phyloP scores from a whole-genome alignment of 2,113 vertebrate species.

The Dromiciops gliroides region DNA sequence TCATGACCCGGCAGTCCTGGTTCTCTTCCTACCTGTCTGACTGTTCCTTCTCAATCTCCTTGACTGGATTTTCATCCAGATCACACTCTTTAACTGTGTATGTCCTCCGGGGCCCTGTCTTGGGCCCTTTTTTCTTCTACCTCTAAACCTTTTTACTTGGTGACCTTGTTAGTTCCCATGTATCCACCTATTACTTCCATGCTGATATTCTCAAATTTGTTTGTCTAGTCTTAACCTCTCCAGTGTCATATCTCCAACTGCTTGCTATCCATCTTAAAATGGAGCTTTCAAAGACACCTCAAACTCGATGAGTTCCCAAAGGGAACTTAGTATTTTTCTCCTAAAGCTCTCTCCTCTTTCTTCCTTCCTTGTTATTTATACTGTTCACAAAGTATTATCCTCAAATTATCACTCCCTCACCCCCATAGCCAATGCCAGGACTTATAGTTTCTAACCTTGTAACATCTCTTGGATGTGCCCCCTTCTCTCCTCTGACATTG shows the following conservation, averaged over 20 bases:
- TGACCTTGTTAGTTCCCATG: neutral
- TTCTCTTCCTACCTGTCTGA: neutral
- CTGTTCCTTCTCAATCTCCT: neutral
- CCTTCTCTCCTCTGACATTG: neutral
- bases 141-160: neutral
- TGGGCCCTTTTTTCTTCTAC: neutral
- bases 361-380: neutral
- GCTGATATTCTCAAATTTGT: neutral
- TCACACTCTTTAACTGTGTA: neutral
- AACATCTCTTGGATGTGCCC: too few species aligned
- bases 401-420: neutral
- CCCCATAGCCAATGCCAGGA: neutral
- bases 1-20: neutral
- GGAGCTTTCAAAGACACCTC: neutral
- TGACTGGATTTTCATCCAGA: neutral
- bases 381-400: neutral
- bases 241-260: neutral
- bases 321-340: neutral
- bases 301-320: neutral
- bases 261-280: neutral
- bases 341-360: neutral
- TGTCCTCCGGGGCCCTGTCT: neutral
- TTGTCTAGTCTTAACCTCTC: neutral
- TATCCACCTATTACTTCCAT: neutral
- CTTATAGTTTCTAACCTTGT: too few species aligned